A percentile compares a stretch with the other conserved stretches of the same genome.
Conservation (phyloP, 2,888 invertebrate species). For the Lasius fuliginosus region DNA sequence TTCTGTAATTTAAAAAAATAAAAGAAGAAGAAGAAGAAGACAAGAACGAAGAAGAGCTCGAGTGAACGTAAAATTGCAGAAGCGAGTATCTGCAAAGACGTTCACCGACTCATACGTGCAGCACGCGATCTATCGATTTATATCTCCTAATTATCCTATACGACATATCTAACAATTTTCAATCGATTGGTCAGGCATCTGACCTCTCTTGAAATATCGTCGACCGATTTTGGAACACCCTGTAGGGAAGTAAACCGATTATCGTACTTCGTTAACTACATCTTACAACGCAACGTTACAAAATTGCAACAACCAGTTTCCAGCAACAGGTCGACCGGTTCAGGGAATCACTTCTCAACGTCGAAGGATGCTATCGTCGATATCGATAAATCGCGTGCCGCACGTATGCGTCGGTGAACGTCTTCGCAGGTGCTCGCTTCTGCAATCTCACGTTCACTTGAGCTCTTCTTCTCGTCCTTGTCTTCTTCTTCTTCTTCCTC, state of each 20-base stretch:
- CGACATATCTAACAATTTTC: neutral
- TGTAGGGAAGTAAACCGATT: neutral
- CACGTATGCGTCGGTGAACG: conserved; percentile 57
- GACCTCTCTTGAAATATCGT: neutral
- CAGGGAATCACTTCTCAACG: conserved; percentile 2
- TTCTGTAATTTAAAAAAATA: neutral
- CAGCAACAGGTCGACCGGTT: neutral
- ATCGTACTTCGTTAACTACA: neutral
- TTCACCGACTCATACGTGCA: conserved; percentile 52
- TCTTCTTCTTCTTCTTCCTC: conserved; percentile 12
- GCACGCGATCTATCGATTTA: conserved; percentile 53
- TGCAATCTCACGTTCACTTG: conserved; percentile 63
- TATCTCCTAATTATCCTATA: neutral
- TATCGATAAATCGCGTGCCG: conserved; percentile 53
- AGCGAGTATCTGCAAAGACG: conserved; percentile 59
- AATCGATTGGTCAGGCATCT: neutral
- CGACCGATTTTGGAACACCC: neutral
- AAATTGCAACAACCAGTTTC: conserved; percentile 28
- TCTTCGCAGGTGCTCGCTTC: conserved; percentile 60
- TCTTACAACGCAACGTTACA: neutral
- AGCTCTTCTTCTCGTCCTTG: conserved; percentile 9
- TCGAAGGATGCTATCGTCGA: conserved; percentile 29
- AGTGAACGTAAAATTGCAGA: conserved; percentile 62
- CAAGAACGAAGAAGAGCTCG: conserved; percentile 18
- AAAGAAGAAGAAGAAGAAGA: neutral